A percentile compares a stretch with the other conserved stretches of the same genome.
Conservation (phyloP, 2,797 vertebrate genomes). For the Helostoma temminkii region DNA sequence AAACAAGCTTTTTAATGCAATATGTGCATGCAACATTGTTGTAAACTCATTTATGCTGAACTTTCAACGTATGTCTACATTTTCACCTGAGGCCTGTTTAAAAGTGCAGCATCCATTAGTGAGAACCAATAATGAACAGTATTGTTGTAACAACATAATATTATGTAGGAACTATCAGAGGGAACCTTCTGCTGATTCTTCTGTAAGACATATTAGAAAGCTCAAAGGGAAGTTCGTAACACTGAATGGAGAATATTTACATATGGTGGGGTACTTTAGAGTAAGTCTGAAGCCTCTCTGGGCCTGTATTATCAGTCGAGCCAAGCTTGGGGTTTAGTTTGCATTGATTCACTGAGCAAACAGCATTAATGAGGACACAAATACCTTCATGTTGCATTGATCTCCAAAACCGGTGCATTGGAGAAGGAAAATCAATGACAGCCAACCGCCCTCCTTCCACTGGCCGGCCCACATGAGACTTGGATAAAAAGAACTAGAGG, state of each 20-base stretch:
- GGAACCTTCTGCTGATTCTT: slow-evolving; percentile 48
- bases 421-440: slow-evolving; percentile 64
- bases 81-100: too few relatives aligned
- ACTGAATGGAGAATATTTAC: neutral
- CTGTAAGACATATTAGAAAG: neutral
- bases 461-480: slow-evolving; percentile 33
- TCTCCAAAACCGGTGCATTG: slow-evolving; percentile 64
- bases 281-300: slow-evolving; percentile 1
- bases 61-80: neutral
- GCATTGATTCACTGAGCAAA: slow-evolving; percentile 72
- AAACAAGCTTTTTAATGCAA: neutral
- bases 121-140: neutral
- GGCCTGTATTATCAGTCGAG: slow-evolving; percentile 25
- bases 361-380: slow-evolving; percentile 79
- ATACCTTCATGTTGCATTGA: slow-evolving; percentile 80
- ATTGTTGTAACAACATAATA: slow-evolving; percentile 1
- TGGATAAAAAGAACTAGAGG: slow-evolving; percentile 58
- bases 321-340: slow-evolving; percentile 37
- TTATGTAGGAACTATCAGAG: neutral
- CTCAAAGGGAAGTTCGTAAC: too few relatives aligned
- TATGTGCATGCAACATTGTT: too few relatives aligned
- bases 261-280: neutral
- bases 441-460: slow-evolving; percentile 36
- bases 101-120: slow-evolving; percentile 3
- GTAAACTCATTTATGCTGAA: too few relatives aligned